A percentile compares a stretch with the other conserved stretches of the same genome.
Conservation (phyloP, 2,888 invertebrate species). For the Dryadula phaetusa region DNA sequence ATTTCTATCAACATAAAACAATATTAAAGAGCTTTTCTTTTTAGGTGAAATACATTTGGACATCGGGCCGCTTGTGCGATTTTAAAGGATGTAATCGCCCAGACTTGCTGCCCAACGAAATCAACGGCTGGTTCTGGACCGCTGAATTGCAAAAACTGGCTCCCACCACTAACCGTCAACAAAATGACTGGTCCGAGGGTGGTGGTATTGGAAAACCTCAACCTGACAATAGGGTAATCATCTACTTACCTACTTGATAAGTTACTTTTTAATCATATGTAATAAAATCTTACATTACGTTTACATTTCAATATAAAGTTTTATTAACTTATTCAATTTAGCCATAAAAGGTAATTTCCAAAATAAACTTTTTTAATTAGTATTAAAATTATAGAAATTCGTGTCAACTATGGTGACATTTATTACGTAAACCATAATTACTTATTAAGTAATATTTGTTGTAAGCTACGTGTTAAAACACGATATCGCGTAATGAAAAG, state of each 20-base stretch:
- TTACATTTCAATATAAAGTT: neutral
- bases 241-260: neutral
- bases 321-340: neutral
- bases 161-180: constrained; percentile 90
- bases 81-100: constrained; percentile 95
- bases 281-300: neutral
- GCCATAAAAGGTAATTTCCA: neutral
- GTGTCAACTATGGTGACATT: constrained; percentile 58
- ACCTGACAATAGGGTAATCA: constrained; percentile 90
- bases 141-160: constrained; percentile 93
- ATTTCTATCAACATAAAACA: too few relatives aligned
- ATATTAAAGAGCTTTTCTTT: neutral
- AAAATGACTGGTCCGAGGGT: constrained; percentile 94
- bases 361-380: neutral
- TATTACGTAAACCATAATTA: constrained; percentile 66
- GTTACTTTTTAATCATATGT: neutral
- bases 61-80: constrained; percentile 94
- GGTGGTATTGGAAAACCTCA: constrained; percentile 94
- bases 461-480: constrained; percentile 58
- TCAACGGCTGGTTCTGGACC: constrained; percentile 97
- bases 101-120: constrained; percentile 90
- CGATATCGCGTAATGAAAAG: constrained; percentile 76
- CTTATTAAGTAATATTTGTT: constrained; percentile 74
- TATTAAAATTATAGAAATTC: constrained; percentile 1
- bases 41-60: constrained; percentile 95